These are phyloP conservation scores for Antheraea yamamai DNA, from an alignment of 2,888 invertebrate genomes.

Conservation along the genomic window DNA sequence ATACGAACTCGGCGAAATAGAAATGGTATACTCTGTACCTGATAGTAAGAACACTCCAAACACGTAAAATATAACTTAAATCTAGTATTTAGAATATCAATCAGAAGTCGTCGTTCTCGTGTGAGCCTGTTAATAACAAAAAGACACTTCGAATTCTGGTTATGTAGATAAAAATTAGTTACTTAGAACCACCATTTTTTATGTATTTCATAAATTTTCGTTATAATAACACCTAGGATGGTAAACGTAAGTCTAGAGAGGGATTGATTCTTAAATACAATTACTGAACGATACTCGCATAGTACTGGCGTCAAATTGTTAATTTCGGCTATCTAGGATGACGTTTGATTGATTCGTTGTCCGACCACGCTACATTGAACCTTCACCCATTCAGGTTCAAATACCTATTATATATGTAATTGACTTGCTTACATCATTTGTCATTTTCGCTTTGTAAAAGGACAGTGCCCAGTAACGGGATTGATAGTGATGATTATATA, in stretches of 20 bases:
- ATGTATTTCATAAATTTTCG: too few relatives aligned
- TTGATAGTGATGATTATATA: not conserved
- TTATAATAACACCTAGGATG: too few relatives aligned
- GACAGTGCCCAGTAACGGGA: not conserved
- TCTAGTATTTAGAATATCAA: not conserved
- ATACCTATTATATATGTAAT: not conserved
- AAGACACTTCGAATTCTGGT: not conserved
- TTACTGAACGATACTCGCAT: too few relatives aligned
- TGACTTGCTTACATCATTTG: not conserved
- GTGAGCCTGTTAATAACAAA: not conserved
- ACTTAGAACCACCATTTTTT: not conserved
- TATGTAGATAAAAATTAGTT: not conserved
- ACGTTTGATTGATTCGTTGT: not conserved
- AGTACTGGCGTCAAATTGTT: too few relatives aligned
- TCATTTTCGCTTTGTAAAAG: not conserved
- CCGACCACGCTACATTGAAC: not conserved
- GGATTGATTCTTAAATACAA: too few relatives aligned
- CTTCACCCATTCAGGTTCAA: not conserved
- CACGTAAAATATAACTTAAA: too few relatives aligned
- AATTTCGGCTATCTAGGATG: too few relatives aligned
- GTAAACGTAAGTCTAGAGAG: too few relatives aligned
- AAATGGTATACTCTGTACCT: not conserved
- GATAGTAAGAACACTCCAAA: not conserved
- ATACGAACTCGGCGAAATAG: not conserved
- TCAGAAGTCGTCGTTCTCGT: not conserved